These are phyloP conservation scores for Eristalis arbustorum DNA, from an alignment of 2,888 invertebrate genomes.

Conservation along the genomic window DNA sequence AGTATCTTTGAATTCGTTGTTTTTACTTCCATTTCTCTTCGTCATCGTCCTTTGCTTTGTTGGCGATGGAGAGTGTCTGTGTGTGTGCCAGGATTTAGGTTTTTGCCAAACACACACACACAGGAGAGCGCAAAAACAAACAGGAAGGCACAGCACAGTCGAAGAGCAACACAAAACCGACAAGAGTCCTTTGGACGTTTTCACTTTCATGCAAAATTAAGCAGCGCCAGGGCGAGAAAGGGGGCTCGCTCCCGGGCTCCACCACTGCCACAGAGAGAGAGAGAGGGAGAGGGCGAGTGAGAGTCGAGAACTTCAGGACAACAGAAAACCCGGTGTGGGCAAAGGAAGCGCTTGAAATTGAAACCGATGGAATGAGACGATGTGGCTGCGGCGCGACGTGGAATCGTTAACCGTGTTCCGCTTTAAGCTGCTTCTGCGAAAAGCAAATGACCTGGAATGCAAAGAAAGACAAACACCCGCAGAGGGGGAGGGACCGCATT, in stretches of 20 bases:
- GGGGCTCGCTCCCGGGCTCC: not conserved
- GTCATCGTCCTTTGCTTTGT: slow-evolving; percentile 20
- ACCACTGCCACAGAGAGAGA: too few relatives aligned
- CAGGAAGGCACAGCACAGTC: slow-evolving; percentile 5
- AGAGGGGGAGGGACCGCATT: not conserved
- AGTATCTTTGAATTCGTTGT: not conserved
- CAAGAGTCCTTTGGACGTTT: slow-evolving; percentile 66
- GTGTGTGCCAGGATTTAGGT: slow-evolving; percentile 55
- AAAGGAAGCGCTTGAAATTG: not conserved
- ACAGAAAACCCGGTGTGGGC: not conserved
- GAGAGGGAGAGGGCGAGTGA: not conserved
- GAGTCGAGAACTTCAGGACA: not conserved
- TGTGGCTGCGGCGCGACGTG: not conserved
- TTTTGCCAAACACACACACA: slow-evolving; percentile 10
- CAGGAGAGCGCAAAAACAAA: slow-evolving; percentile 22
- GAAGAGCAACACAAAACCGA: not conserved
- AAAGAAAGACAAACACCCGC: slow-evolving; percentile 1
- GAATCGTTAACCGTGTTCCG: slow-evolving; percentile 11
- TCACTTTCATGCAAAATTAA: slow-evolving; percentile 71
- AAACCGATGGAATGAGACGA: not conserved
- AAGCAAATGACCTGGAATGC: slow-evolving; percentile 67
- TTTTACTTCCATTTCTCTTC: not conserved
- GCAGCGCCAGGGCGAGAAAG: slow-evolving; percentile 35
- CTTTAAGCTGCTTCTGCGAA: slow-evolving; percentile 38
- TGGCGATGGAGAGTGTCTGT: slow-evolving; percentile 27